A percentile compares a stretch with the other conserved stretches of the same genome.
phyloP scores from a whole-genome alignment of 1,140 invertebrate genomes.

The Dreissena polymorpha region DNA sequence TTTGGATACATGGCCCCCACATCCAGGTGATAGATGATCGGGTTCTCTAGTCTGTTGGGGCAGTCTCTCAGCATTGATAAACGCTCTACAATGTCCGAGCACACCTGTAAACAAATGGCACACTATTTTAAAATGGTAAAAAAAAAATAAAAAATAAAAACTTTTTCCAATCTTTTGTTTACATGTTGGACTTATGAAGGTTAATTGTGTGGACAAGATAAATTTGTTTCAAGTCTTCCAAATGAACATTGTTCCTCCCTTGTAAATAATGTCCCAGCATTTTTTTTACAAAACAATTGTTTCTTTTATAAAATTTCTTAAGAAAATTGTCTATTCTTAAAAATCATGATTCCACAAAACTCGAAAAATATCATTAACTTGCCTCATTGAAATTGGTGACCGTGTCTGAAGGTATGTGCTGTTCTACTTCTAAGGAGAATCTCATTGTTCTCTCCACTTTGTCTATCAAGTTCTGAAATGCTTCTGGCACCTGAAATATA shows the following conservation, averaged over 20 bases:
- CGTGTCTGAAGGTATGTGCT: constrained; percentile 90
- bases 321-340: no score
- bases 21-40: constrained; percentile 99
- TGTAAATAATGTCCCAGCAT: no score
- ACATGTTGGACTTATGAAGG: no score
- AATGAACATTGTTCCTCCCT: no score
- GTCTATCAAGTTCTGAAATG: constrained; percentile 91
- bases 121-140: no score
- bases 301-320: no score
- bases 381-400: constrained; percentile 95
- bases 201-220: no score
- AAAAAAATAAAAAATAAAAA: no score
- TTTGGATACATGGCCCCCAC: constrained; percentile 99
- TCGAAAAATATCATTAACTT: background rate
- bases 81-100: constrained; percentile 82
- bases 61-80: constrained; percentile 89
- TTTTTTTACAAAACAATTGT: no score
- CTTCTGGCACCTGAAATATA: constrained; percentile 86
- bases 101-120: constrained; percentile 74
- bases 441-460: constrained; percentile 90
- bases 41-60: constrained; percentile 93
- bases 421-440: constrained; percentile 94
- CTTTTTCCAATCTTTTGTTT: no score
- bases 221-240: no score
- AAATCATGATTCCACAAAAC: no score